Evolutionary conservation across 2,113 vertebrate genomes (phyloP).

Genomic region (Oreotrochilus melanogaster): DNA sequence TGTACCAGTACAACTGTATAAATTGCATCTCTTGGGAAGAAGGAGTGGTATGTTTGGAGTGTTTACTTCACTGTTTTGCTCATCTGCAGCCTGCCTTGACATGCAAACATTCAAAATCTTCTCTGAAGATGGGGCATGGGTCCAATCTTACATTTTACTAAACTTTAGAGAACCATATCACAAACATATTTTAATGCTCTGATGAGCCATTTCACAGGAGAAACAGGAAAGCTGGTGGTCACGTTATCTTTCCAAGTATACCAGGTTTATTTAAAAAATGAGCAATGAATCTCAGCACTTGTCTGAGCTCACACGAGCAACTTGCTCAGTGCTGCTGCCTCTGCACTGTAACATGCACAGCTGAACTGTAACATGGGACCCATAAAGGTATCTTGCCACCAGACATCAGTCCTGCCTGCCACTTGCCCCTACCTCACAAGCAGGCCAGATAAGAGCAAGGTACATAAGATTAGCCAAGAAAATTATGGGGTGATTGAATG

Average conservation of each 20-base stretch:
- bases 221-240: neutral
- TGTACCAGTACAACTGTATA: neutral
- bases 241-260: neutral
- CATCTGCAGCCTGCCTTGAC: neutral
- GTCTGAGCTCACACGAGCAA: neutral
- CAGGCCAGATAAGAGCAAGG: neutral
- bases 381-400: neutral
- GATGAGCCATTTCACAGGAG: neutral
- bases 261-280: neutral
- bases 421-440: neutral
- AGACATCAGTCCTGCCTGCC: neutral
- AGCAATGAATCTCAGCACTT: neutral
- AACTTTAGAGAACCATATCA: neutral
- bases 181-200: neutral
- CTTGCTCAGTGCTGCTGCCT: neutral
- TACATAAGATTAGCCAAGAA: neutral
- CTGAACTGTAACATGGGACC: fast-evolving
- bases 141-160: neutral
- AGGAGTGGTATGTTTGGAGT: neutral
- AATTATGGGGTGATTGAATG: neutral
- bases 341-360: neutral
- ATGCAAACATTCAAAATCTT: neutral
- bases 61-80: neutral
- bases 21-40: neutral
- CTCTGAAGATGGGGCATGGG: neutral